These are phyloP conservation scores for Fratercula arctica DNA, from an alignment of 2,797 vertebrate species.

Conservation along the genomic window DNA sequence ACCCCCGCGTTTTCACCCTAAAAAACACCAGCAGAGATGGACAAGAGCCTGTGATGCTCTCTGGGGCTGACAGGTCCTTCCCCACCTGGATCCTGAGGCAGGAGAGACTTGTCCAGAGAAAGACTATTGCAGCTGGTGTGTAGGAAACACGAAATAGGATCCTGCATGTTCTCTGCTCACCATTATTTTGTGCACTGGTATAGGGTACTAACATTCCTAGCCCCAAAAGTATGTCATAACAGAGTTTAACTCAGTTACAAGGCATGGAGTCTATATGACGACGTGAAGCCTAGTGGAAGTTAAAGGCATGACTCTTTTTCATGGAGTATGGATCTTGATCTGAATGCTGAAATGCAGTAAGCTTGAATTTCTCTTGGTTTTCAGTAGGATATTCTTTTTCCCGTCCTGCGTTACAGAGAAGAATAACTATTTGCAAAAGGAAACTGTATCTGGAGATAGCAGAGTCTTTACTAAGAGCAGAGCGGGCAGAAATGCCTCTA, in stretches of 20 bases:
- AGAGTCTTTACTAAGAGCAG: neutral
- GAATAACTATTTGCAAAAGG: neutral
- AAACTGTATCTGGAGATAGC: neutral
- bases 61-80: neutral
- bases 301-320: neutral
- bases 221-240: neutral
- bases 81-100: neutral
- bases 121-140: neutral
- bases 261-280: neutral
- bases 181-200: neutral
- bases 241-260: neutral
- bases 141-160: neutral
- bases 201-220: neutral
- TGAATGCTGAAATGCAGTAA: neutral
- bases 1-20: neutral
- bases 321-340: neutral
- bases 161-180: neutral
- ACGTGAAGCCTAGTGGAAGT: neutral
- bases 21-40: neutral
- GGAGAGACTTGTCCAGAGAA: neutral
- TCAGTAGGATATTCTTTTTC: neutral
- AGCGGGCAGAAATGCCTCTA: neutral
- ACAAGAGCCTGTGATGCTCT: neutral
- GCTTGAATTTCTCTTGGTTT: neutral
- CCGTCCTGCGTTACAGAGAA: neutral